These are phyloP conservation scores for Drosophila gunungcola DNA, from an alignment of 1,140 invertebrate genomes.

Conservation along the genomic window DNA sequence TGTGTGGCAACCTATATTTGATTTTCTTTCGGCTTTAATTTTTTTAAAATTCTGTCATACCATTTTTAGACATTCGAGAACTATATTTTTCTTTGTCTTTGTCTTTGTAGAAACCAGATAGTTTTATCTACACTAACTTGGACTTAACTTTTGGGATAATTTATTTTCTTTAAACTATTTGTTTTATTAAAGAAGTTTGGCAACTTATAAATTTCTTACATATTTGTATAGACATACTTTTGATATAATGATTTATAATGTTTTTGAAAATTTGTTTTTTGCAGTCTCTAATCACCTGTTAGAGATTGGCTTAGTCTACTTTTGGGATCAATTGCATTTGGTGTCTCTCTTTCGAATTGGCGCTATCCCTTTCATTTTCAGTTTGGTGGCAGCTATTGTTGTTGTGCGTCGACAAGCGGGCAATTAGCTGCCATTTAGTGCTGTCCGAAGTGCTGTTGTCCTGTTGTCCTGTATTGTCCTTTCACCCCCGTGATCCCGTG, in stretches of 20 bases:
- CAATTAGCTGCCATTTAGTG: conserved; percentile 64
- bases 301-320: conserved; percentile 2
- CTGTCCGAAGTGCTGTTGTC: not conserved
- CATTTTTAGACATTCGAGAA: no score
- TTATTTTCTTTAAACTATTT: not conserved
- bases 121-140: no score
- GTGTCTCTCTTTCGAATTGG: not conserved
- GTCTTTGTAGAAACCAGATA: no score
- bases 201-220: no score
- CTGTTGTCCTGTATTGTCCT: not conserved
- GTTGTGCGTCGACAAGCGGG: conserved; percentile 19
- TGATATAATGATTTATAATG: no score
- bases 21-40: not conserved
- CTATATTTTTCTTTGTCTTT: no score
- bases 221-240: no score
- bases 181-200: no score
- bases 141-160: no score
- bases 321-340: not conserved
- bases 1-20: not conserved
- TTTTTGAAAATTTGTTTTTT: no score
- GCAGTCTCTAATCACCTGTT: no score
- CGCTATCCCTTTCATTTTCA: conserved; percentile 25
- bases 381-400: not conserved
- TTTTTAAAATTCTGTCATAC: not conserved
- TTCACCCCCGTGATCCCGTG: no score